Base-by-base conservation (phyloP, 2,113 vertebrate species). In the Saguinus imperator region DNA sequence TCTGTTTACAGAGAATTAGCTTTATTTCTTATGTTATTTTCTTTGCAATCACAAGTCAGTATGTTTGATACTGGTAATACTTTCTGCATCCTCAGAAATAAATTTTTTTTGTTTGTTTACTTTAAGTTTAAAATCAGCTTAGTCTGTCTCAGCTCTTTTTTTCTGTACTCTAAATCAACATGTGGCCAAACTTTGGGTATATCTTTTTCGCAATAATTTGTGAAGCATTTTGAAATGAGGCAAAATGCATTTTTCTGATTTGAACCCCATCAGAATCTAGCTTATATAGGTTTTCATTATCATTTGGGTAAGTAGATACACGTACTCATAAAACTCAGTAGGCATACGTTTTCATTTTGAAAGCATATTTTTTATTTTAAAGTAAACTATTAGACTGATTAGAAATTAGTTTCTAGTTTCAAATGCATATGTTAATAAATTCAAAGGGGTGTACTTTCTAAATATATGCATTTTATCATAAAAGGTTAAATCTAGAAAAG, bases 121-220 rank as follows among this genome's bases (percentile, higher is more conserved):
- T 95, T 93, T 82, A 64, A 55, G 18, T 94, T 94, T 72, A 52
- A 87, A 92, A 83, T 68, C 11, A 93, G 14, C 1, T 96, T 43
- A 70, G 27, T 0, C 5, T 45, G 40, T 37, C 43, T 87, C 40
- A 61, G 50, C 20, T 57, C 43, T 70, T 96, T 87, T 11, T 10
- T 81, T 83, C 13, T 77, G 23, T 37, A 75, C 3, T 91, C 4
- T n/a, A 29, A 87, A 18, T 79, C 45, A 79, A 35, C 29, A 7
- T n/a, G 52, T 77, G 52, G 66, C 25, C 13, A 68, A 58, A 52
- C 17, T 79, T 20, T 87, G 50, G 9, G 32, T 68, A 23, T 73
- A 58, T 21, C 29, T 61, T 92, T 64, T 88, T 58, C 68, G 17
- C 5, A 58, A 32, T 85, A 93, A 52, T 7, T 85, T 94, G 20